Evolutionary conservation across 2,888 invertebrate species (phyloP), one percentile per base, ranked within the genome.

Genomic region (Caradrina clavipalpis): DNA sequence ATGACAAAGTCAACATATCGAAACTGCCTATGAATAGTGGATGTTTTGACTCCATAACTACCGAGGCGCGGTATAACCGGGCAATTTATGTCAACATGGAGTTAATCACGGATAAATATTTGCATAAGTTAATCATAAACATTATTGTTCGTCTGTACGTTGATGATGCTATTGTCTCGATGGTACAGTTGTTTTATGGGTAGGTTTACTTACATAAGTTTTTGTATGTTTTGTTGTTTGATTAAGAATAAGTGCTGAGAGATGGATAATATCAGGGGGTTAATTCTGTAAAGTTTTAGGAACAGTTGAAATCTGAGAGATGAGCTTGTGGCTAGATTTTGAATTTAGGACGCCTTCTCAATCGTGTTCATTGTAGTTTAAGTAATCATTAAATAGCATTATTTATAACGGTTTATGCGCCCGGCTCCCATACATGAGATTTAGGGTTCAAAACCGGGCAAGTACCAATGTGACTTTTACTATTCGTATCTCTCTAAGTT

Each of bases 61-160:
- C 62, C 59, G 75, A 77, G 59, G 69, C 81, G 82, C 79, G 83
- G 86, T 81, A 87, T 84, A 87, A 78, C 81, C 76, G 78, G 83
- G 72, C 78, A 81, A 86, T 87, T 86, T 86, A 76, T 86, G 85
- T 90, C 88, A 93, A 92, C 89, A 89, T 71, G 72, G 73, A 80
- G 83, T 89, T 88, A 88, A 89, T 89, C 86, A 86, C 84, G 78
- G 85, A 89, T 89, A 87, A 91, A 93, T 91, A 92, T 94, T 94
- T 90, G 87, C 89, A 86, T 90, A 88, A 84, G 88, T 87, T 90
- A 91, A 91, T 90, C 88, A 90, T 89, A 83, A 84, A 92, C 86
- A 91, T 88, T 86, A 88, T 89, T 85, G 85, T 80, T 74, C 78
- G 72, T 76, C 70, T 77, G 77, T 73, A 49, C 78, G 78, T 76